Evolutionary conservation across 2,113 vertebrate species (phyloP), one percentile per base, ranked within the genome.

Genomic region (Arizona elegans): DNA sequence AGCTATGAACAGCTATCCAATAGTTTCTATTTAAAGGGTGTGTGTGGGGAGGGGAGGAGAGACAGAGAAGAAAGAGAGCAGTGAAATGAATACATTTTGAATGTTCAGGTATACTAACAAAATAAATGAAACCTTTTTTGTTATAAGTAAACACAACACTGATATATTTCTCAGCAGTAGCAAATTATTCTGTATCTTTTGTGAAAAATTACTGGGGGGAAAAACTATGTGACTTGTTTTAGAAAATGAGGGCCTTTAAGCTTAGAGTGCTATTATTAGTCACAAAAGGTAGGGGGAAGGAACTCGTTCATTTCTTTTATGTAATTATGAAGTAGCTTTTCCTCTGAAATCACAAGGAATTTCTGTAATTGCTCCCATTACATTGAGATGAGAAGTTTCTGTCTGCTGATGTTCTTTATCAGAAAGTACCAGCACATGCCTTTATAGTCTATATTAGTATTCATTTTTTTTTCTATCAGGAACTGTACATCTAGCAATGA

Each of bases 191-290:
- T 87, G 1, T 55, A 50, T 88, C 52, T 87, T 81, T 95, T 90
- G 55, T 92, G 94, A 90, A 95, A 89, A 87, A 89, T 70, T 94
- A 88, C 93, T 90, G 86, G 90, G 13, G n/a, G 33, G 26, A 93
- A 93, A 81, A 96, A 91, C 50, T 91, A 38, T 52, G 86, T 90
- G 94, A 94, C 87, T 94, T 8, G 26, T 87, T 93, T 94, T 81
- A 93, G 91, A 93, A 88, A 94, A 94, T 55, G 88, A 87, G 86
- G 92, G 91, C 88, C 91, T 92, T 94, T 92, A 90, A 23, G 26
- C 92, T 47, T 81, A 89, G 21, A 59, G 50, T 75, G 75, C 43
- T 90, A 58, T 92, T 93, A 89, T 96, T 95, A 95, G 90, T 96
- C 92, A 96, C 53, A 11, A 86, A 92, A 92, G 90, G 91, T 59